A percentile compares a stretch with the other conserved stretches of the same genome.
Evolutionary conservation across 2,797 vertebrate species (phyloP).

Genomic region (Hemitrygon akajei): DNA sequence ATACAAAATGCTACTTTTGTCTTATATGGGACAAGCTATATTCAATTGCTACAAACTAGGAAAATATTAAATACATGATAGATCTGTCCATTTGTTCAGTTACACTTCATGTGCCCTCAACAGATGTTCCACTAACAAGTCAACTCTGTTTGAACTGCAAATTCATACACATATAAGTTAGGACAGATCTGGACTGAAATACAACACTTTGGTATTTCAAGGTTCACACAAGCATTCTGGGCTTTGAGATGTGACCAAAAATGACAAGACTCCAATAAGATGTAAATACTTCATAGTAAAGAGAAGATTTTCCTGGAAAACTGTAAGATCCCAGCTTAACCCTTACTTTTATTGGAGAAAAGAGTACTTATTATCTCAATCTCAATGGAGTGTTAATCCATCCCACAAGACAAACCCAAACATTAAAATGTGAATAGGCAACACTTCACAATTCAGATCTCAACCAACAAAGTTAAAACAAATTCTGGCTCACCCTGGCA

Average conservation of each 20-base stretch:
- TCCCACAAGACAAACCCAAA: background rate
- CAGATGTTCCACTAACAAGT: background rate
- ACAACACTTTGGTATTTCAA: background rate
- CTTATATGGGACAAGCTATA: background rate
- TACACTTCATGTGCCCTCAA: background rate
- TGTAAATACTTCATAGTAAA: background rate
- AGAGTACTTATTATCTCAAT: background rate
- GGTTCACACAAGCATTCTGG: background rate
- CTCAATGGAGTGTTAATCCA: background rate
- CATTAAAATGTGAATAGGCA: background rate
- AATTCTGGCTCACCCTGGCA: constrained; percentile 74
- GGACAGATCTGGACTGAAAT: background rate
- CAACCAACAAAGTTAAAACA: background rate
- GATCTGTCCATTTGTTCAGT: background rate
- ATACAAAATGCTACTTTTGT: background rate
- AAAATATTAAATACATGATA: background rate
- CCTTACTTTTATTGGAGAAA: background rate
- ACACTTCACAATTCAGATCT: background rate
- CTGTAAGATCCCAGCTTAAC: background rate
- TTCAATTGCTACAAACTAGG: background rate
- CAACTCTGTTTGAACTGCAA: background rate
- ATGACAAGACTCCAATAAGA: background rate
- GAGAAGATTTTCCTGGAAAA: background rate
- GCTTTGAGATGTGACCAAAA: background rate
- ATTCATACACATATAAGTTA: background rate